Conservation (phyloP, 2,113 vertebrate genomes). For the Malurus cyaneus region DNA sequence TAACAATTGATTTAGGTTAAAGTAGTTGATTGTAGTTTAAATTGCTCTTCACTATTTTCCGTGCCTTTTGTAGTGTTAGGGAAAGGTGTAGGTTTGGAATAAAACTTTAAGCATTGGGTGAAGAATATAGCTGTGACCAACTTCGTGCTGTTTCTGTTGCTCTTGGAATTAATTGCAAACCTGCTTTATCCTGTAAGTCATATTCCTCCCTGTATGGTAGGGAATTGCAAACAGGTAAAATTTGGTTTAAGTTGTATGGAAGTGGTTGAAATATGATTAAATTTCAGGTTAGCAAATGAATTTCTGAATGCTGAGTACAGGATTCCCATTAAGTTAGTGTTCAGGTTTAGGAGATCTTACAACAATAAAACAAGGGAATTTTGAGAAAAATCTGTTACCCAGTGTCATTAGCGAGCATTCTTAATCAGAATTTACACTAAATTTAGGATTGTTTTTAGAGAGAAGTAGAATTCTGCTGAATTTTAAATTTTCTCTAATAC, state of each 20-base stretch:
- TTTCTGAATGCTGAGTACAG: background rate
- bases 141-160: background rate
- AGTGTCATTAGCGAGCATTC: background rate
- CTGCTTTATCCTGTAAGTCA: background rate
- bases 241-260: background rate
- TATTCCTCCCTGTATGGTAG: fast-evolving
- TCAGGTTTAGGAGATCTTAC: background rate
- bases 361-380: background rate
- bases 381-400: background rate
- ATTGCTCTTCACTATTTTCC: background rate
- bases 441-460: background rate
- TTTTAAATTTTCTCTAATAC: background rate
- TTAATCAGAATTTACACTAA: background rate
- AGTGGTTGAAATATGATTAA: background rate
- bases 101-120: background rate
- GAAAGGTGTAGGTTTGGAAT: background rate
- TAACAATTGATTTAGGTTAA: background rate
- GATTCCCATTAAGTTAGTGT: background rate
- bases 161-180: background rate
- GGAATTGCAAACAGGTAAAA: background rate
- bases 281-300: background rate
- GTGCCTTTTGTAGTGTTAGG: background rate
- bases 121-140: background rate
- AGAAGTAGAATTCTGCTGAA: background rate
- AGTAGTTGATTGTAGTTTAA: background rate